A percentile compares a stretch with the other conserved stretches of the same genome.
Conservation (phyloP, 2,888 invertebrate species). For the Acrobasis consociella region DNA sequence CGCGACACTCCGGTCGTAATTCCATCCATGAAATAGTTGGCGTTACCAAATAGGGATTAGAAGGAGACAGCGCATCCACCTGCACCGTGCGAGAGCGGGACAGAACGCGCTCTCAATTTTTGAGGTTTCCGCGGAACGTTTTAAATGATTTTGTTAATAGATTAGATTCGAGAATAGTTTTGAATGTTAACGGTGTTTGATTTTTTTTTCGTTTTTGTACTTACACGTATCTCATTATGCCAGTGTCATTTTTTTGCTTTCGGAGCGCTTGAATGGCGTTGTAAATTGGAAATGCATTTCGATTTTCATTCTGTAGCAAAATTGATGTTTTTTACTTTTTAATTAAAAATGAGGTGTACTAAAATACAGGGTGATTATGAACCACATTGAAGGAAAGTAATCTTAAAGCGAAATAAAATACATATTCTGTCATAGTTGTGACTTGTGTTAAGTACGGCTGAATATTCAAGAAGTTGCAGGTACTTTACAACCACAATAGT, state of each 20-base stretch:
- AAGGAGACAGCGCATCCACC: slow-evolving; percentile 52
- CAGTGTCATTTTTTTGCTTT: neutral
- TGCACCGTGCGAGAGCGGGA: slow-evolving; percentile 49
- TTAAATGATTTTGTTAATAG: slow-evolving; percentile 37
- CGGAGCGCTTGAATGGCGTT: neutral
- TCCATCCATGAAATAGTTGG: slow-evolving; percentile 83
- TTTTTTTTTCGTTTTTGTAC: neutral
- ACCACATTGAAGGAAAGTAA: too few relatives aligned
- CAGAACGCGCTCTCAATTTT: slow-evolving; percentile 61
- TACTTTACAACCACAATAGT: too few relatives aligned
- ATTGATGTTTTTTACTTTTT: neutral
- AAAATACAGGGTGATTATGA: too few relatives aligned
- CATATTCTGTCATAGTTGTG: too few relatives aligned
- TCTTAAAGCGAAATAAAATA: too few relatives aligned
- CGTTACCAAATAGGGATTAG: slow-evolving; percentile 82
- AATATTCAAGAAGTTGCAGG: too few relatives aligned
- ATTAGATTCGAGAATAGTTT: slow-evolving; percentile 17
- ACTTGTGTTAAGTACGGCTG: too few relatives aligned
- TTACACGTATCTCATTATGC: neutral
- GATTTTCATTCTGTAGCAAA: neutral
- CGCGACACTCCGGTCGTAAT: slow-evolving; percentile 62
- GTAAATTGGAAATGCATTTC: neutral
- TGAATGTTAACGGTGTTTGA: slow-evolving; percentile 30
- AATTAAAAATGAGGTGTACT: too few relatives aligned
- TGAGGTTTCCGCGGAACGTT: slow-evolving; percentile 58